These are phyloP conservation scores for Sander lucioperca DNA, from an alignment of 2,113 vertebrate genomes.

Conservation along the genomic window DNA sequence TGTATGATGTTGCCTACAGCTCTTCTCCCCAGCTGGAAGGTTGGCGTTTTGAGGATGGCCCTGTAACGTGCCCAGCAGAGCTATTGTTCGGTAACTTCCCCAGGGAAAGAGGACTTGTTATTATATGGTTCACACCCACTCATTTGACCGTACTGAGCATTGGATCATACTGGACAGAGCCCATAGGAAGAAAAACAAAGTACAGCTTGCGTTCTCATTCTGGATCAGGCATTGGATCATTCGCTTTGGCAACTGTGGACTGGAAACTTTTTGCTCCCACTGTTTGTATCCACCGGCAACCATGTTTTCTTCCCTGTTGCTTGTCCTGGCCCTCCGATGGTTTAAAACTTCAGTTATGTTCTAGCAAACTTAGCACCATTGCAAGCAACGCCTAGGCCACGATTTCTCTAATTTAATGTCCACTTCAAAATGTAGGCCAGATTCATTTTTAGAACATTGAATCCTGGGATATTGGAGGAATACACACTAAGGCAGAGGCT, in stretches of 20 bases:
- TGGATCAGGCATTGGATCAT: slow-evolving; percentile 51
- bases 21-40: slow-evolving; percentile 13
- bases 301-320: slow-evolving; percentile 49
- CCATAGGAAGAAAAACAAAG: slow-evolving; percentile 33
- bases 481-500: background rate
- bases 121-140: slow-evolving; percentile 70
- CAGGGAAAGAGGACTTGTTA: slow-evolving; percentile 65
- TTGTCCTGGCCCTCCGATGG: slow-evolving; percentile 23
- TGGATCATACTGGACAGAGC: slow-evolving; percentile 57
- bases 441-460: background rate
- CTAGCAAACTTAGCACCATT: background rate
- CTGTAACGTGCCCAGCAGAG: slow-evolving; percentile 52
- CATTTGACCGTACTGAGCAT: slow-evolving; percentile 54
- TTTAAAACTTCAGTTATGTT: slow-evolving; percentile 6
- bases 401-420: slow-evolving; percentile 7
- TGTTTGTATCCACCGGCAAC: slow-evolving; percentile 62
- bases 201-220: slow-evolving; percentile 36
- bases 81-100: slow-evolving; percentile 75
- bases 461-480: background rate
- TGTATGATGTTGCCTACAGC: slow-evolving; percentile 16
- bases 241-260: slow-evolving; percentile 48
- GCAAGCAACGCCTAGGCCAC: background rate
- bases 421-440: background rate
- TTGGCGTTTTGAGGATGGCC: slow-evolving; percentile 32
- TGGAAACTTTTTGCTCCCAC: slow-evolving; percentile 62